A percentile compares a stretch with the other conserved stretches of the same genome.
phyloP scores from a whole-genome alignment of 2,113 vertebrate species.

The Meleagris gallopavo region DNA sequence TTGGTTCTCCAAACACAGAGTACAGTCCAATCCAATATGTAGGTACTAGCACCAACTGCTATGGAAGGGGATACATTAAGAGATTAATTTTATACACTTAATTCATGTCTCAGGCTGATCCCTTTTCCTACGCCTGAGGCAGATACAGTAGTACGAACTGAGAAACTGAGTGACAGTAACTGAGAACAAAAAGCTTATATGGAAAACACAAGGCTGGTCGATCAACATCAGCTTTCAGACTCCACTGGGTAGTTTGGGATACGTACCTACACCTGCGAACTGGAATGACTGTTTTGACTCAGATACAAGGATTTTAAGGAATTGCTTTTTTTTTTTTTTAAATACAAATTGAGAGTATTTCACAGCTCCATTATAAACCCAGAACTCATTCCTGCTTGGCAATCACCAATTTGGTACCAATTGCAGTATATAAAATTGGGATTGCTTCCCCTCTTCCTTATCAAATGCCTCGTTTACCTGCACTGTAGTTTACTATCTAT shows the following conservation, averaged over 20 bases:
- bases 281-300: background rate
- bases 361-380: background rate
- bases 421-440: accelerated
- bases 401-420: background rate
- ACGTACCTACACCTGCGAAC: background rate
- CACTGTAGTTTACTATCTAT: background rate
- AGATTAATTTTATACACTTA: background rate
- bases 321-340: background rate
- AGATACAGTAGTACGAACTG: background rate
- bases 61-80: background rate
- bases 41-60: background rate
- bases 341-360: background rate
- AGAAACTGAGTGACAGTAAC: accelerated
- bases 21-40: background rate
- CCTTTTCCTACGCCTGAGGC: background rate
- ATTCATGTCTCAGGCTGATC: background rate
- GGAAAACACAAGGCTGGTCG: background rate
- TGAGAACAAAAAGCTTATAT: background rate
- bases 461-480: background rate
- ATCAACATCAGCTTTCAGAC: background rate
- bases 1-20: background rate
- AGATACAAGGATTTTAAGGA: background rate
- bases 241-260: background rate
- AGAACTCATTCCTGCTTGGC: background rate
- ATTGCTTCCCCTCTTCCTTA: background rate